Conservation (phyloP, 2,888 invertebrate genomes). For the Toxonevra muliebris region DNA sequence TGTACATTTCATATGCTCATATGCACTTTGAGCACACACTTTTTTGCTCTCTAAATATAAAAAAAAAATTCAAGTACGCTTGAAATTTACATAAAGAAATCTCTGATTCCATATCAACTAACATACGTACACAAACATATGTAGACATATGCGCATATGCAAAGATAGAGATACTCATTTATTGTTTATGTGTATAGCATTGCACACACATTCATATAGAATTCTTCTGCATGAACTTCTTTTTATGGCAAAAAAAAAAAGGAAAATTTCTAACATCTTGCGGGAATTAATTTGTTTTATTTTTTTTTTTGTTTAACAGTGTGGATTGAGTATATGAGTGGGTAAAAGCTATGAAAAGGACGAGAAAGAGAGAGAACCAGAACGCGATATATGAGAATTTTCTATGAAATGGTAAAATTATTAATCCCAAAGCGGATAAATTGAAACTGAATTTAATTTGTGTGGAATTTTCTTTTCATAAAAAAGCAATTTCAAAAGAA, state of each 20-base stretch:
- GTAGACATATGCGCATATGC: not conserved
- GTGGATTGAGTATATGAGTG: not conserved
- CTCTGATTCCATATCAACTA: constrained; percentile 43
- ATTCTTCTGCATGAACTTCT: constrained; percentile 2
- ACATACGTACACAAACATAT: not conserved
- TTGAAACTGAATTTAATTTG: constrained; percentile 23
- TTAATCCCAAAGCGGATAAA: constrained; percentile 26
- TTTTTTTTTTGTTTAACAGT: not conserved
- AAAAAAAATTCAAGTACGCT: not conserved
- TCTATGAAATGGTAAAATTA: constrained; percentile 22
- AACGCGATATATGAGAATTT: not conserved
- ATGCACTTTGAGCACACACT: no score
- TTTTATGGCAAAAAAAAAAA: not conserved
- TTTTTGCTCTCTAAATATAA: no score
- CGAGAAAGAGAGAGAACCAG: not conserved
- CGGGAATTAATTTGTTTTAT: constrained; percentile 24
- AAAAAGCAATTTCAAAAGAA: not conserved
- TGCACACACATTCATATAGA: not conserved
- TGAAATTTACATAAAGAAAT: constrained; percentile 54
- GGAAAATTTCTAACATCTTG: constrained; percentile 18
- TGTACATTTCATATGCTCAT: no score
- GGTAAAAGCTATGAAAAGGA: not conserved
- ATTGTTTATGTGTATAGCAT: not conserved
- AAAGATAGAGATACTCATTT: not conserved
- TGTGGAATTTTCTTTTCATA: not conserved